Conservation (phyloP, 2,113 vertebrate species). For the Micronycteris hirsuta region DNA sequence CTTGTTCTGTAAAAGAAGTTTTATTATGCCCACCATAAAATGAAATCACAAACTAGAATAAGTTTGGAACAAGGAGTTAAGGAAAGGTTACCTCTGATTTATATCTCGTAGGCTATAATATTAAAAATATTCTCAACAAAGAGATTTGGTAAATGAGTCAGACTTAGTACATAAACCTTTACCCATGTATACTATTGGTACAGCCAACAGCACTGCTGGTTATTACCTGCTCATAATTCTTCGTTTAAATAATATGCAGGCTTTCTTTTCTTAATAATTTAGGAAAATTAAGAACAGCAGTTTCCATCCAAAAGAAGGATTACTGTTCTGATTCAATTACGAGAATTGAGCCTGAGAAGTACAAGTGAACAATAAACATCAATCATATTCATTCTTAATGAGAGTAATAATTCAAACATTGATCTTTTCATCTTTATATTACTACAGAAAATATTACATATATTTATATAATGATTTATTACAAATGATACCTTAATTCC, state of each 20-base stretch:
- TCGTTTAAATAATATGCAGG: conserved; percentile 39
- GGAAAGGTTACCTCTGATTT: conserved; percentile 31
- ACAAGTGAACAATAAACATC: conserved; percentile 27
- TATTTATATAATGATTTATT: conserved; percentile 21
- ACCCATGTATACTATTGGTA: not conserved
- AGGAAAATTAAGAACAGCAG: conserved; percentile 32
- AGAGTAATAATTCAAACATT: conserved; percentile 24
- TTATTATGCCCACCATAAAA: not conserved
- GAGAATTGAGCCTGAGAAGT: not conserved
- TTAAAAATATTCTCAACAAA: conserved; percentile 14
- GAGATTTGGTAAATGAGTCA: conserved; percentile 16
- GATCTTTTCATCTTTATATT: not conserved
- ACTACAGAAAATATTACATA: not conserved
- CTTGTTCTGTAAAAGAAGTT: not conserved
- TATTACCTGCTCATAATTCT: conserved; percentile 16
- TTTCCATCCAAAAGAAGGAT: conserved; percentile 19
- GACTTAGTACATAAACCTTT: conserved; percentile 6
- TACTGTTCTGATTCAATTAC: conserved; percentile 25
- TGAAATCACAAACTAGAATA: conserved; percentile 14
- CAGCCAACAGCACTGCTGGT: not conserved
- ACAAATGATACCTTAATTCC: conserved; percentile 2
- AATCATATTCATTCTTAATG: conserved; percentile 41
- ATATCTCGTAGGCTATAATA: not conserved
- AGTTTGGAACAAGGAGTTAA: not conserved
- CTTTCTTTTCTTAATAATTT: conserved; percentile 21